Conservation (phyloP, 2,797 vertebrate genomes). For the Manis crassicaudata region DNA sequence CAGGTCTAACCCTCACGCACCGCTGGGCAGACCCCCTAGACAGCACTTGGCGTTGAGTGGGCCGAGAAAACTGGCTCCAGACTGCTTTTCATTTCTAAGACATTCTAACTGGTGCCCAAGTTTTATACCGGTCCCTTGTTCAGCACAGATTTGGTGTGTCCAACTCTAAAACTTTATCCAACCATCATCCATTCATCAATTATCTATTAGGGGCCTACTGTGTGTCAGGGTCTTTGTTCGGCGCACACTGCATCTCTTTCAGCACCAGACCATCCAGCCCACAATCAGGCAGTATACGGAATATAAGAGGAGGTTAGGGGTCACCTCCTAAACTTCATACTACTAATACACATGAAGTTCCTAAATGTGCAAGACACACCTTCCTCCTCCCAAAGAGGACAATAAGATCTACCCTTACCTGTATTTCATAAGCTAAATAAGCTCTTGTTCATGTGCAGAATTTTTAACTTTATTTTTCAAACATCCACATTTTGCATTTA, state of each 20-base stretch:
- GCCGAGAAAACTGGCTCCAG: background rate
- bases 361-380: background rate
- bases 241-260: background rate
- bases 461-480: constrained; percentile 31
- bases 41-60: background rate
- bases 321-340: constrained; percentile 8
- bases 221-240: background rate
- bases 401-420: background rate
- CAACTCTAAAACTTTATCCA: constrained; percentile 14
- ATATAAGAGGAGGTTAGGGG: background rate
- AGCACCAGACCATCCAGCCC: background rate
- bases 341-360: background rate
- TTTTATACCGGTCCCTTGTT: constrained; percentile 1
- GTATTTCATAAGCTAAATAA: background rate
- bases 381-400: background rate
- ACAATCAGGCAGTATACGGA: background rate
- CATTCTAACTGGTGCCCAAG: background rate
- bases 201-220: background rate
- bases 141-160: background rate
- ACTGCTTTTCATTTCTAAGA: background rate
- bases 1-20: background rate
- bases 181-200: background rate
- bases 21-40: background rate
- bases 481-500: background rate
- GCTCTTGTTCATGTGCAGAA: background rate